A percentile compares a stretch with the other conserved stretches of the same genome.
Evolutionary conservation across 2,888 invertebrate genomes (phyloP).

Genomic region (Heliconius hortense): DNA sequence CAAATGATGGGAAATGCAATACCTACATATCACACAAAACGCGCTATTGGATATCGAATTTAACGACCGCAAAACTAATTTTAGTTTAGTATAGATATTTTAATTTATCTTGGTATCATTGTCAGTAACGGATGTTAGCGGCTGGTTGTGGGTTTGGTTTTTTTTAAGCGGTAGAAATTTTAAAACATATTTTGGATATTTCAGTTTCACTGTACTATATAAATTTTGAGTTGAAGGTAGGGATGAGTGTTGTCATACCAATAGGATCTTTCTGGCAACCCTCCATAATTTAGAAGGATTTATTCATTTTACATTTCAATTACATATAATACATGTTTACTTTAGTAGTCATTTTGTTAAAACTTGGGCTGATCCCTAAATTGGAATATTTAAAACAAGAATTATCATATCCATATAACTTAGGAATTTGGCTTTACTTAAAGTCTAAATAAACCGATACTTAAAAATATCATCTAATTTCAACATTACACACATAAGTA

Average conservation of each 20-base stretch:
- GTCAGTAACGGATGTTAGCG: neutral
- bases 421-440: too few relatives aligned
- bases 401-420: too few relatives aligned
- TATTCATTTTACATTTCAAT: too few relatives aligned
- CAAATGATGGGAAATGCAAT: conserved; percentile 15
- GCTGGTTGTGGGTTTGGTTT: neutral
- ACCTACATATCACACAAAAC: conserved; percentile 5
- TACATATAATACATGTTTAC: too few relatives aligned
- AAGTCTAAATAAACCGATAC: neutral
- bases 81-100: neutral
- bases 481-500: too few relatives aligned
- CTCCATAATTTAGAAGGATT: neutral
- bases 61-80: conserved; percentile 13
- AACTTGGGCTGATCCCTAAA: too few relatives aligned
- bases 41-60: conserved; percentile 6
- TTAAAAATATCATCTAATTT: too few relatives aligned
- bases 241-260: neutral
- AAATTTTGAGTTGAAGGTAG: neutral
- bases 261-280: neutral
- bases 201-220: neutral
- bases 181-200: neutral
- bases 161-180: neutral
- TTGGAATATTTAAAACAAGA: too few relatives aligned
- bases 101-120: neutral
- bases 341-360: too few relatives aligned